A percentile compares a stretch with the other conserved stretches of the same genome.
phyloP scores from a whole-genome alignment of 37 sponge, comb jelly and placozoan genomes.

The Ianthella basta region DNA sequence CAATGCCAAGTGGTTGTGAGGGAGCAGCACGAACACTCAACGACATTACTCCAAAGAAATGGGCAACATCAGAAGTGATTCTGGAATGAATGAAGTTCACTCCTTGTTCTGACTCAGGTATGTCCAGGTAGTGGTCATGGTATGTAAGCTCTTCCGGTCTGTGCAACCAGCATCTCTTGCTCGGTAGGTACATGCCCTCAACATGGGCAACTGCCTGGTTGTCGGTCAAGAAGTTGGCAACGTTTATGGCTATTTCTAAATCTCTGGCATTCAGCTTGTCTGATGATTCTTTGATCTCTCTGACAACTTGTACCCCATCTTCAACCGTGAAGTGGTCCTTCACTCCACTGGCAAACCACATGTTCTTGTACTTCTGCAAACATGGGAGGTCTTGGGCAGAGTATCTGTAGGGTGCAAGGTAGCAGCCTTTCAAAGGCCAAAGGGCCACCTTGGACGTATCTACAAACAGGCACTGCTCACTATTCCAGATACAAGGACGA shows the following conservation, averaged over 20 bases:
- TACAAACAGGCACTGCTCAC: neutral
- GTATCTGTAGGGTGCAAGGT: conserved; percentile 14
- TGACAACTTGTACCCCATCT: conserved; percentile 9
- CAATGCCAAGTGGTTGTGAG: conserved; percentile 36
- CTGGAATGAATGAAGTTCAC: conserved; percentile 45
- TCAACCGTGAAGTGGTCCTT: neutral
- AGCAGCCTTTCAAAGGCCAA: neutral
- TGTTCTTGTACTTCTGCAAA: neutral
- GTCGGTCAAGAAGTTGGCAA: conserved; percentile 18
- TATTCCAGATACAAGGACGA: conserved; percentile 3
- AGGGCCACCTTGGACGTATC: neutral
- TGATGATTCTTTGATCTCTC: neutral
- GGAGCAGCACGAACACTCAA: conserved; percentile 62
- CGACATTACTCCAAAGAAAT: conserved; percentile 55
- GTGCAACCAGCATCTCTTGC: neutral
- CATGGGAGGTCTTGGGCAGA: neutral
- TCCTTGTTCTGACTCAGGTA: neutral
- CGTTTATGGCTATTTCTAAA: conserved; percentile 15
- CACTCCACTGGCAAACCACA: conserved; percentile 15
- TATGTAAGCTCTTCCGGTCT: neutral
- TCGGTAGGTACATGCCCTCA: neutral
- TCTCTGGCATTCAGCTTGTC: neutral
- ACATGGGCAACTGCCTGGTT: neutral
- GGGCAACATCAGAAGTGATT: conserved; percentile 35
- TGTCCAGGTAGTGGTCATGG: conserved; percentile 5